These are phyloP conservation scores for Prunella strophiata DNA, from an alignment of 2,797 vertebrate genomes.

Conservation along the genomic window DNA sequence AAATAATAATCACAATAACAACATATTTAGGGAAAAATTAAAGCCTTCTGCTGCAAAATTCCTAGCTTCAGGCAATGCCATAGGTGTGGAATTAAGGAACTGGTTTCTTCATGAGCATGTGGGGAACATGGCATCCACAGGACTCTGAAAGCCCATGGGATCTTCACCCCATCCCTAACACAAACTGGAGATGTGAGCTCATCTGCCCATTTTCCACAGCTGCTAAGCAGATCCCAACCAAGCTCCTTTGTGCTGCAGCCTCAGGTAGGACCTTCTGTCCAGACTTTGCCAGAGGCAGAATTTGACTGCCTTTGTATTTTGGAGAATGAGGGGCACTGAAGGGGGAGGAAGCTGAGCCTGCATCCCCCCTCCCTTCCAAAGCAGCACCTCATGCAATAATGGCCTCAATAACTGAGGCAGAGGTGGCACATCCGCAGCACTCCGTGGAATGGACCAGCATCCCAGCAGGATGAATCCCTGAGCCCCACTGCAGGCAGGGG, in stretches of 20 bases:
- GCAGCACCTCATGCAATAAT: fast-evolving
- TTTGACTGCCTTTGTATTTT: neutral
- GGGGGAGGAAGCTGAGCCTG: neutral
- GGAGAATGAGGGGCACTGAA: neutral
- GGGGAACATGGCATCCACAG: neutral
- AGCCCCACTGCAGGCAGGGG: neutral
- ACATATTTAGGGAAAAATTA: neutral
- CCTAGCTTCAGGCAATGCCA: neutral
- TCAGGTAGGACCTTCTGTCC: neutral
- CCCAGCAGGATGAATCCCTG: neutral
- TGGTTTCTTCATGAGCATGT: neutral
- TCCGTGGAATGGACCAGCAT: neutral
- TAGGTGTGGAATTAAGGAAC: neutral
- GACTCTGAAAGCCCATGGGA: neutral
- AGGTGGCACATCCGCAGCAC: neutral
- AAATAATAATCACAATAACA: neutral
- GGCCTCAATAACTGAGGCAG: neutral
- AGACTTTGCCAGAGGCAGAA: neutral
- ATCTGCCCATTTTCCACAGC: neutral
- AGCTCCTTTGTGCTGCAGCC: neutral
- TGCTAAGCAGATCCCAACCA: neutral
- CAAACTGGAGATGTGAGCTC: neutral
- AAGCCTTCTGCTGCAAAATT: neutral
- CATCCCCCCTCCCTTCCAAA: neutral
- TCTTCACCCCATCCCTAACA: neutral